Evolutionary conservation across 2,113 vertebrate genomes (phyloP).

Genomic region (Danionella cerebrum): DNA sequence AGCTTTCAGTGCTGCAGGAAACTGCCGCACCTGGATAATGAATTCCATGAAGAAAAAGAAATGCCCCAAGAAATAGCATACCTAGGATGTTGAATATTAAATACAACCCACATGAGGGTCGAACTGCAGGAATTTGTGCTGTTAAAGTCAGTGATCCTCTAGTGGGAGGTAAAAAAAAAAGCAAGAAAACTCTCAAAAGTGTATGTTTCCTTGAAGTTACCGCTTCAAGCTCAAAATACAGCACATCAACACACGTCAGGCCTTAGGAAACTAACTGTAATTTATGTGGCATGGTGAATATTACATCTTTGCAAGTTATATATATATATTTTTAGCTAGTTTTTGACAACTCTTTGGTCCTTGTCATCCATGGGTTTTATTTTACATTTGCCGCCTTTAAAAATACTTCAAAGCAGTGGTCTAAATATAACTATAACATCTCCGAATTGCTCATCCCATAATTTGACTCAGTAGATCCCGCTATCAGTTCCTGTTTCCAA

Average conservation of each 20-base stretch:
- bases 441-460: not conserved
- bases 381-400: not conserved
- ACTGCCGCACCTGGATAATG: not conserved
- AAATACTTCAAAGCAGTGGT: slow-evolving; percentile 2
- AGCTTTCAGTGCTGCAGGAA: not conserved
- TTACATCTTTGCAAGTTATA: not conserved
- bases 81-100: slow-evolving; percentile 16
- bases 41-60: slow-evolving; percentile 4
- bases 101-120: slow-evolving; percentile 2
- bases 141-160: not conserved
- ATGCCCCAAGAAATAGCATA: slow-evolving; percentile 4
- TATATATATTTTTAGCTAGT: not conserved
- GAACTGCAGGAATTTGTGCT: not conserved
- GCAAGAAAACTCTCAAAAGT: not conserved
- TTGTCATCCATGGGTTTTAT: not conserved
- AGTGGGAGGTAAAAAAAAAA: not conserved
- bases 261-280: not conserved
- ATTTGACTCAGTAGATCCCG: not conserved
- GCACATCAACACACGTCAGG: not conserved
- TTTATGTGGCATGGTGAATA: not conserved
- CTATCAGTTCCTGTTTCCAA: not conserved
- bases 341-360: not conserved
- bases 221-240: not conserved
- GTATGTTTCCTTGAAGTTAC: not conserved
- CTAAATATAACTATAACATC: not conserved